phyloP scores from a whole-genome alignment of 2,888 invertebrate genomes.

The Orchesellides sinensis region DNA sequence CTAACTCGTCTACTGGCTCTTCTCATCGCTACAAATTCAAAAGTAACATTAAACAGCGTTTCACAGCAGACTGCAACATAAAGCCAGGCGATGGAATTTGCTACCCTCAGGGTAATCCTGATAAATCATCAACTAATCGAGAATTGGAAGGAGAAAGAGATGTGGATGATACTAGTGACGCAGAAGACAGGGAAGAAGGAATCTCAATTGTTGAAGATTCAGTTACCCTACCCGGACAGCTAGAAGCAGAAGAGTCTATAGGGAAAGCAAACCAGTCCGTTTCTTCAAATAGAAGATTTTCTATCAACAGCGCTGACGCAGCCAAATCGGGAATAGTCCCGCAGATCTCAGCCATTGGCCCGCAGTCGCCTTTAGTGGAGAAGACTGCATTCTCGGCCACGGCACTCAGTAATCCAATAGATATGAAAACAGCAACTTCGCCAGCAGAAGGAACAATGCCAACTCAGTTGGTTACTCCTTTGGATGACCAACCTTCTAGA shows the following conservation, averaged over 20 bases:
- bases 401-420: constrained; percentile 14
- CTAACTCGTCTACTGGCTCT: constrained; percentile 39
- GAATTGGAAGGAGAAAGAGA: neutral
- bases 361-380: constrained; percentile 22
- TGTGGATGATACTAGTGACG: constrained; percentile 38
- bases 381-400: constrained; percentile 8
- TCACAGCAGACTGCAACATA: constrained; percentile 78
- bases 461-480: neutral
- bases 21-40: constrained; percentile 89
- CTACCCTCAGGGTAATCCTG: neutral
- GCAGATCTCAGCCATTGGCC: constrained; percentile 45
- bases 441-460: neutral
- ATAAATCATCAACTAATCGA: neutral
- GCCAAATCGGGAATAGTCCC: neutral
- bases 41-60: constrained; percentile 94
- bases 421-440: constrained; percentile 19
- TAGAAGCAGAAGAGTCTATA: constrained; percentile 7
- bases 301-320: neutral
- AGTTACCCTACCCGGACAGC: constrained; percentile 2
- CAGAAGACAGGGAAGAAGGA: constrained; percentile 44
- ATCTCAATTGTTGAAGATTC: constrained; percentile 45
- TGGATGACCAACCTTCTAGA: neutral
- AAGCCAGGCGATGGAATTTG: constrained; percentile 25
- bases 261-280: constrained; percentile 19
- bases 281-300: constrained; percentile 4